Evolutionary conservation across 2,797 vertebrate species (phyloP).

Genomic region (Cheirogaleus major): DNA sequence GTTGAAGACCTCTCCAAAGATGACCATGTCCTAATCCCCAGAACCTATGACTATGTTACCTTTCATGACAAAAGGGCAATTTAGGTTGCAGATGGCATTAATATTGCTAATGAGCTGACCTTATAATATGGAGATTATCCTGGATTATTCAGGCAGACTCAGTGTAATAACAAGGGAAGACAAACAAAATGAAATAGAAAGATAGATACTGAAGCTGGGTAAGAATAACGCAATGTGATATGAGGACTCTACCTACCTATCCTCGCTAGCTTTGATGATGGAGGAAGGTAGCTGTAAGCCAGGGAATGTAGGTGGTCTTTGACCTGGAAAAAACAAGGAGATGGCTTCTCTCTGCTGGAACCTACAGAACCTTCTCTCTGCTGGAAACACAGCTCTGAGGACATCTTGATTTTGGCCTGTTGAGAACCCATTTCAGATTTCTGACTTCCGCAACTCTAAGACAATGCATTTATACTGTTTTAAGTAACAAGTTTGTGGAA

Average conservation of each 20-base stretch:
- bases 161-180: neutral
- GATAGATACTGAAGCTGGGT: neutral
- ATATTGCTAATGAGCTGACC: neutral
- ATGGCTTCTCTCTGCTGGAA: neutral
- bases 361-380: neutral
- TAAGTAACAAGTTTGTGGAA: neutral
- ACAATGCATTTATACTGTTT: neutral
- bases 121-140: neutral
- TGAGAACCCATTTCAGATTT: neutral
- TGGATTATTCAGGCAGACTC: neutral
- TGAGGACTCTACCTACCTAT: neutral
- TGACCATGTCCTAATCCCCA: neutral
- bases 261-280: neutral
- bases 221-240: neutral
- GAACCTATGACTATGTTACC: neutral
- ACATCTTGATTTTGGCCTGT: neutral
- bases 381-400: too few species aligned
- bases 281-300: neutral
- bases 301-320: fast-evolving
- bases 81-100: neutral
- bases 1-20: neutral
- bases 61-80: neutral
- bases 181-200: neutral
- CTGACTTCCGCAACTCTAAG: neutral
- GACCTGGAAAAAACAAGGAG: neutral